Base-by-base conservation (phyloP, 2,888 invertebrate genomes). In the Galerucella pusilla region DNA sequence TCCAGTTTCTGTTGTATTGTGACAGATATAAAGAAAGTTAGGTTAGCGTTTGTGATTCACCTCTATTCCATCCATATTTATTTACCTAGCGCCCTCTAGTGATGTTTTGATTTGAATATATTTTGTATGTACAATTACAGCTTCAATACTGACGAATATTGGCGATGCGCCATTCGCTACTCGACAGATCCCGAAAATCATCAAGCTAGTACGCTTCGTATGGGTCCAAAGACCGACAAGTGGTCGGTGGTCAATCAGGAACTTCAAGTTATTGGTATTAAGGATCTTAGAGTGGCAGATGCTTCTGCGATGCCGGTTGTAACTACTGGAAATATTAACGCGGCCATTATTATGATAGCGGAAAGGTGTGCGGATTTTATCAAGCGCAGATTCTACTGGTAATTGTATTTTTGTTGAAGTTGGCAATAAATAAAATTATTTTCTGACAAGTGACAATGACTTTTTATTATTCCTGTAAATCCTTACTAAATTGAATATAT, bases 191-290 rank as follows among this genome's bases (percentile, higher is more conserved):
- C 94, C 0, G 94, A 93, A 86, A 94, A 94, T 85, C 94, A 94
- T 85, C 94, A 94, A 85, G 92, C 91, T 1, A 93, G 94, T 7
- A 92, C 94, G 0, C 93, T 93, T 84, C 94, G 93, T 88, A 94
- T 94, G 93, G 94, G 94, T 0, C 91, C 93, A 0, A 80, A 83
- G 0, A 86, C 86, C 0, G 93, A 94, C 84, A 91, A 91, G 0
- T 89, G 91, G 89, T 92, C 94, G 0, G 94, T 94, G 0, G 78
- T 82, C 0, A 74, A 80, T 66, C 65, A 78, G 12, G 54, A 77
- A 61, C 70, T 82, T 5, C 63, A 75, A 71, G 77, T 82, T 9
- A 57, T 80, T 45, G 82, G 82, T 25, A 74, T 82, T 28, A 64
- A 75, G 20, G 76, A 77, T 59, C 60, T 82, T 10, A 74, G 80